Percentiles rank a stretch among this genome's conserved stretches.
These are phyloP conservation scores for Ceramica pisi DNA, from an alignment of 2,888 invertebrate genomes.

Conservation along the genomic window DNA sequence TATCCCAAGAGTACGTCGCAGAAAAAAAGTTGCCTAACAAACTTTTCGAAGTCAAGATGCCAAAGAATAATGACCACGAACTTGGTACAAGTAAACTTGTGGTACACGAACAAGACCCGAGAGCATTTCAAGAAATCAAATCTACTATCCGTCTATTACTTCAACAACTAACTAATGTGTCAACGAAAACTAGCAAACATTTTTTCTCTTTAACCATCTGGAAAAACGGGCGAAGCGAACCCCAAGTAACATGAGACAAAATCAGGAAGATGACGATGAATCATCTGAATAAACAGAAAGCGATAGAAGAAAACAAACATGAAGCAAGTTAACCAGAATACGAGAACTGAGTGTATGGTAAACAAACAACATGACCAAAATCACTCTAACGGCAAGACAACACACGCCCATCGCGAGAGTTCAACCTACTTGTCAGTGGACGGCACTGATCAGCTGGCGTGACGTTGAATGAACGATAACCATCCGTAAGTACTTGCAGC, in stretches of 20 bases:
- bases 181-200: conserved; percentile 2
- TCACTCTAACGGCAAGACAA: conserved; percentile 7
- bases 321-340: background rate
- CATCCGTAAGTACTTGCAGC: conserved; percentile 18
- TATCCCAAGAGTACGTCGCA: background rate
- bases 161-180: background rate
- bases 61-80: conserved; percentile 9
- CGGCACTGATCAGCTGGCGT: conserved; percentile 40
- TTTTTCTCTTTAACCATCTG: background rate
- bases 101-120: conserved; percentile 11
- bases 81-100: conserved; percentile 16
- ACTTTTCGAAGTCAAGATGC: conserved; percentile 10
- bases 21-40: background rate
- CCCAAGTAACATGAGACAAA: background rate
- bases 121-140: conserved; percentile 27
- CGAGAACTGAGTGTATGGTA: background rate
- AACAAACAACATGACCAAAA: background rate
- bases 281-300: background rate
- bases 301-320: too few relatives aligned
- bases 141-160: conserved; percentile 12
- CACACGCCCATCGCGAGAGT: conserved; percentile 12
- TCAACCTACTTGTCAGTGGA: conserved; percentile 18
- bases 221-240: background rate
- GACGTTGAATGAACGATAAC: conserved; percentile 55
- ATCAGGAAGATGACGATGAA: background rate